A percentile compares a stretch with the other conserved stretches of the same genome.
Conservation (phyloP, 2,888 invertebrate genomes). For the Sarcophaga rosellei region DNA sequence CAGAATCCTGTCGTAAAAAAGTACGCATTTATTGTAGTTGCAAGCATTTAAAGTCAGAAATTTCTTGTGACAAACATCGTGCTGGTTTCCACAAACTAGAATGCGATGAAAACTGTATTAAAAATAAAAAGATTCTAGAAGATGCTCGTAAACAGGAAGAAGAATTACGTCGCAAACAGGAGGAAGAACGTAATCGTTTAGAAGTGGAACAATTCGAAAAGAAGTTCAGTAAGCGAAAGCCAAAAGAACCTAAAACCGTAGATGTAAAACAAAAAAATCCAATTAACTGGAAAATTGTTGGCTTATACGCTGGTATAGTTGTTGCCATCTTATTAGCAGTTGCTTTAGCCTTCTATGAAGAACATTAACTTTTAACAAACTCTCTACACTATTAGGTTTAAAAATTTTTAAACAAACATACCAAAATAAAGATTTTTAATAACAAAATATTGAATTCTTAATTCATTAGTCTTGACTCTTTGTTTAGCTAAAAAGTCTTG, state of each 20-base stretch:
- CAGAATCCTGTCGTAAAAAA: constrained; percentile 89
- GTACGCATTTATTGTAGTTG: constrained; percentile 90
- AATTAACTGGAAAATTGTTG: constrained; percentile 72
- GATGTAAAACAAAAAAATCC: constrained; percentile 68
- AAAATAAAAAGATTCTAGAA: constrained; percentile 83
- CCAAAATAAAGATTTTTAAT: constrained; percentile 9
- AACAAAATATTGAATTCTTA: background rate
- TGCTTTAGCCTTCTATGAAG: constrained; percentile 75
- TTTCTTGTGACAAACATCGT: constrained; percentile 85
- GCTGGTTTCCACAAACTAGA: constrained; percentile 78
- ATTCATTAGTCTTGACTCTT: no score
- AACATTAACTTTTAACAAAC: constrained; percentile 69
- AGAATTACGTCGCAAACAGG: constrained; percentile 82
- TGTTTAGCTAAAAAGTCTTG: no score
- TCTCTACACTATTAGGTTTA: background rate
- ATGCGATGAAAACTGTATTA: constrained; percentile 86
- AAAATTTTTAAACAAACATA: background rate
- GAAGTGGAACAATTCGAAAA: constrained; percentile 90
- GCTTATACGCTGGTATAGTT: constrained; percentile 70
- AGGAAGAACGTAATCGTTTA: constrained; percentile 85
- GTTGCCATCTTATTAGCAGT: constrained; percentile 72
- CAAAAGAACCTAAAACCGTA: constrained; percentile 81
- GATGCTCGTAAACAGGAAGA: constrained; percentile 82
- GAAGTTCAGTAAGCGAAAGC: constrained; percentile 87
- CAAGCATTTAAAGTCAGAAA: constrained; percentile 88